A percentile compares a stretch with the other conserved stretches of the same genome.
These are phyloP conservation scores for Phrixothrix hirtus DNA, from an alignment of 2,888 invertebrate species.

Conservation along the genomic window DNA sequence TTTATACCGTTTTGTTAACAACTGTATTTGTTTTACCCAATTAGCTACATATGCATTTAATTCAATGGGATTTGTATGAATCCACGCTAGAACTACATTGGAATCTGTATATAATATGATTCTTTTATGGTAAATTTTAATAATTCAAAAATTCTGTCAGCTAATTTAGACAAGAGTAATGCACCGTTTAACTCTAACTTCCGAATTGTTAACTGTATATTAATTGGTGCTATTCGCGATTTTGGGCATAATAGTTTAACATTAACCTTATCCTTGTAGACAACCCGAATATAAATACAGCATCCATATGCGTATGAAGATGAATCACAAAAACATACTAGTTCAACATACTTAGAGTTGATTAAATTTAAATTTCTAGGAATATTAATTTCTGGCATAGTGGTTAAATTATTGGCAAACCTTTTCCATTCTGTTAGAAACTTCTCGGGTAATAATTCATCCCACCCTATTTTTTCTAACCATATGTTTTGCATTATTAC, in stretches of 20 bases:
- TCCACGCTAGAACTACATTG: slow-evolving; percentile 19
- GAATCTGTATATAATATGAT: slow-evolving; percentile 28
- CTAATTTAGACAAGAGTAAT: slow-evolving; percentile 2
- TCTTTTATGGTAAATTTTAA: not conserved
- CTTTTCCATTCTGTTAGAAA: not conserved
- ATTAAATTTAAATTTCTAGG: not conserved
- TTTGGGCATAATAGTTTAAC: slow-evolving; percentile 4
- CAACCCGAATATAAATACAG: not conserved
- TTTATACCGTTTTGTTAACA: not conserved
- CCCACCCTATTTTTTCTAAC: not conserved
- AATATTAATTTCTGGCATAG: not conserved
- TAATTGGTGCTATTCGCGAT: slow-evolving; percentile 10
- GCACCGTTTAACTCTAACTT: slow-evolving; percentile 11
- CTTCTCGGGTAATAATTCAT: not conserved
- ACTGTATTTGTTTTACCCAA: slow-evolving; percentile 22
- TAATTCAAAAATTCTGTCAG: not conserved
- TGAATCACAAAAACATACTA: not conserved
- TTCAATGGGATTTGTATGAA: slow-evolving; percentile 5
- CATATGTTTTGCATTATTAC: slow-evolving; percentile 4
- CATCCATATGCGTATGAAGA: not conserved
- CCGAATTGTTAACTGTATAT: slow-evolving; percentile 5
- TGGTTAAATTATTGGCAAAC: not conserved
- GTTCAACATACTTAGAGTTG: too few relatives aligned
- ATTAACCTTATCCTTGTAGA: not conserved
- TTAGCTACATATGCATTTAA: slow-evolving; percentile 24